Evolutionary conservation across 2,113 vertebrate genomes (phyloP).

Genomic region (Larimichthys crocea): DNA sequence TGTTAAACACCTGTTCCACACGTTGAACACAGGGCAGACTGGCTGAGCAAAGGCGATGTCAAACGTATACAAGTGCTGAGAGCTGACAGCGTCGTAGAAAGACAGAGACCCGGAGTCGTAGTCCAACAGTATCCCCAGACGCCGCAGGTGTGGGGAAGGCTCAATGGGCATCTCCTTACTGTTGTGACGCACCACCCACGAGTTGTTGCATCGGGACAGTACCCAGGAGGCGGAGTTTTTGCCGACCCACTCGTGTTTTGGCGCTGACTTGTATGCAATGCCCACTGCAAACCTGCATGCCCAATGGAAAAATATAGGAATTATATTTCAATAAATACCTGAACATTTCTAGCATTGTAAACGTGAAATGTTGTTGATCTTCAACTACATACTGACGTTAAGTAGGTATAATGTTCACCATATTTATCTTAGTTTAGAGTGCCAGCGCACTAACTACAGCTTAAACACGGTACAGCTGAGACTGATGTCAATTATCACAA

Average conservation of each 20-base stretch:
- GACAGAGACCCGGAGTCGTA: constrained; percentile 94
- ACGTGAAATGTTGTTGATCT: neutral
- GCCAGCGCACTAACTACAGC: neutral
- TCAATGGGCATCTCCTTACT: constrained; percentile 95
- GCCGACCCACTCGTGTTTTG: constrained; percentile 97
- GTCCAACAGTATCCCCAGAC: constrained; percentile 94
- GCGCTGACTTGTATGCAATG: constrained; percentile 95
- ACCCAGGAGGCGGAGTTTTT: constrained; percentile 97
- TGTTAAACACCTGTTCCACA: constrained; percentile 98
- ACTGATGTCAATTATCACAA: too few species aligned
- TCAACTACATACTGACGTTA: neutral
- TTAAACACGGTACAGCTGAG: too few species aligned
- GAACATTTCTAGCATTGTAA: neutral
- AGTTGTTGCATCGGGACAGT: constrained; percentile 95
- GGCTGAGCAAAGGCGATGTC: constrained; percentile 94
- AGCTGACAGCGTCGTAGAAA: constrained; percentile 95
- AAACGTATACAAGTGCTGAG: constrained; percentile 95
- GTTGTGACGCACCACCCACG: constrained; percentile 95
- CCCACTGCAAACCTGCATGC: constrained; percentile 94
- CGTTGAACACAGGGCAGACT: constrained; percentile 95
- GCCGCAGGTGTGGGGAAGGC: constrained; percentile 92
- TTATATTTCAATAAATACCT: neutral
- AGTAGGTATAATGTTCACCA: neutral
- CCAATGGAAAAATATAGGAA: constrained; percentile 8
- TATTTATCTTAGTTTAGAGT: neutral